Base-by-base conservation (phyloP, 2,797 vertebrate genomes). In the Sebastes trivittatus region DNA sequence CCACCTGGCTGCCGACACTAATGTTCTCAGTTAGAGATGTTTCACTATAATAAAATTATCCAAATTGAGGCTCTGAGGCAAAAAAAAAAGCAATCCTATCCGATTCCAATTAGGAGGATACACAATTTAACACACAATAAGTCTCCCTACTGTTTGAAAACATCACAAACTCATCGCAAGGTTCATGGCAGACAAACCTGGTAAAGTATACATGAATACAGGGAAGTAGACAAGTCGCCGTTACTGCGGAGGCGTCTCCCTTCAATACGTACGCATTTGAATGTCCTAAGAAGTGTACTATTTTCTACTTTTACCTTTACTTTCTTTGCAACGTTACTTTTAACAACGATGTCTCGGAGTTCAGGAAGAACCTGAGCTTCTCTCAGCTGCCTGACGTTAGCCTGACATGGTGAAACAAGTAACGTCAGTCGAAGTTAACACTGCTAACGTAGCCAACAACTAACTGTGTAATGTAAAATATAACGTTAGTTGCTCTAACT, bases 1-100 rank as follows among this genome's bases (percentile, higher is more conserved):
- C 78, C 83, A 88, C 82, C 81, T 82, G 71, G 67, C 34, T 72
- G 52, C 42, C 56, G 46, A 36, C 54, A 34, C 32, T 70, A 72
- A 76, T 74, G 58, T 70, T 81, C 36, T 63, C 60, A 66, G 69
- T 60, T 75, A 56, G 78, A 84, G 60, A 70, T 68, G 20, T 68
- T 81, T 75, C 34, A 59, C 67, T 61, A 66, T 10, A 76, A 70
- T 62, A 67, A 74, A 84, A 71, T 30, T 30, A 52, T 49, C 56
- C 52, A 85, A 60, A 80, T 20, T 56, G 60, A 69, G 25, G 54
- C 81, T 81, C 36, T 9, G 52, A 42, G 55, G 74, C 58, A 23
- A 25, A 30, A 60, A 75, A 75, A 75, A 38, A 69, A n/a, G 6
- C 22, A 54, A 71, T 70, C 34, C 8, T 56, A 3, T 18, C 58